Evolutionary conservation across 2,797 vertebrate species (phyloP).

Genomic region (Limosa lapponica): DNA sequence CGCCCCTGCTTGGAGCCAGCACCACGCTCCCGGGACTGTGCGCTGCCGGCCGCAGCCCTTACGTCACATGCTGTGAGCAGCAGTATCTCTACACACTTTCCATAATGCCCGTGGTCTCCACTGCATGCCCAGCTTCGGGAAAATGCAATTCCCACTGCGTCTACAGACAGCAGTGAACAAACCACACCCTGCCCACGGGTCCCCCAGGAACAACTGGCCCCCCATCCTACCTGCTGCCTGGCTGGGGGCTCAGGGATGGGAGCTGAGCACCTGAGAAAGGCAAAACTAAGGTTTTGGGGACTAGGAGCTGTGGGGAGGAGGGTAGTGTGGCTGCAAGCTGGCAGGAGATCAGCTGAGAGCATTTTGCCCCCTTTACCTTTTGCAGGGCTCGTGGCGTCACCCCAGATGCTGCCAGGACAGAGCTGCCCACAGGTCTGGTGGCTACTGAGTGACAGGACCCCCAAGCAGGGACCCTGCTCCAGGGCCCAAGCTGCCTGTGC

Average conservation of each 20-base stretch:
- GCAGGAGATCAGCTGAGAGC: neutral
- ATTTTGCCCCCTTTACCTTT: neutral
- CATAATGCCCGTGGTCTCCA: neutral
- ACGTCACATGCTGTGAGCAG: neutral
- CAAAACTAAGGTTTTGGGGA: neutral
- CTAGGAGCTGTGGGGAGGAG: neutral
- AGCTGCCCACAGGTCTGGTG: neutral
- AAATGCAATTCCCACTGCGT: neutral
- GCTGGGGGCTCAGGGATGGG: neutral
- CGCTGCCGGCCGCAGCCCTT: neutral
- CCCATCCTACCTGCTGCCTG: neutral
- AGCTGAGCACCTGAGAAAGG: neutral
- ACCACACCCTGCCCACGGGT: neutral
- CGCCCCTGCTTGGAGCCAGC: neutral
- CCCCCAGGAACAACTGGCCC: neutral
- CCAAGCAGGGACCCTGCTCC: neutral
- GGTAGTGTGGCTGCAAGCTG: neutral
- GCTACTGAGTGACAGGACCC: neutral
- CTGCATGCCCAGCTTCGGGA: neutral
- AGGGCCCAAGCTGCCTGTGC: neutral
- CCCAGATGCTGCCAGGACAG: neutral
- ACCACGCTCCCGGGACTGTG: accelerated
- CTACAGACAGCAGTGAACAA: neutral
- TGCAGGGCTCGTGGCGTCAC: neutral
- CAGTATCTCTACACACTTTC: neutral